Evolutionary conservation across 2,888 invertebrate species (phyloP).

Genomic region (Trichogramma evanescens): DNA sequence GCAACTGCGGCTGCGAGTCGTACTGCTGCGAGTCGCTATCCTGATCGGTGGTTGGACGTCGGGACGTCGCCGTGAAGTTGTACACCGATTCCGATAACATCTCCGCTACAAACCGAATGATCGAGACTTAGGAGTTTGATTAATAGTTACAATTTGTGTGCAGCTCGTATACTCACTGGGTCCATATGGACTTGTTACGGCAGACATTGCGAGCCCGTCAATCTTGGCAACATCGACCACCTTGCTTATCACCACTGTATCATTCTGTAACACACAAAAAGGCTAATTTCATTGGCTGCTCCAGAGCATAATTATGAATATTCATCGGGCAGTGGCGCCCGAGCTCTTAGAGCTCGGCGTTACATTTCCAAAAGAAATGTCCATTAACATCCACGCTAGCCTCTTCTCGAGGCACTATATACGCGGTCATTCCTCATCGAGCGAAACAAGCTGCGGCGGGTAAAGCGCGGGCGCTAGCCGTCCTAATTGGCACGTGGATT

Average conservation of each 20-base stretch:
- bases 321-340: slow-evolving; percentile 4
- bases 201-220: slow-evolving; percentile 42
- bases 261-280: slow-evolving; percentile 36
- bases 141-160: neutral
- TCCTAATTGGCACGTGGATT: slow-evolving; percentile 16
- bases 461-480: neutral
- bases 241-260: slow-evolving; percentile 37
- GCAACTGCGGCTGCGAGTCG: slow-evolving; percentile 16
- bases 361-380: neutral
- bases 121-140: neutral
- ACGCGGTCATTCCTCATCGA: slow-evolving; percentile 13
- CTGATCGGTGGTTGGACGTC: slow-evolving; percentile 40
- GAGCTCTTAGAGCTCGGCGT: neutral
- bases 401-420: neutral
- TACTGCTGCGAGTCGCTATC: slow-evolving; percentile 38
- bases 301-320: neutral
- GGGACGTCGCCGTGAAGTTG: slow-evolving; percentile 45
- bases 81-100: slow-evolving; percentile 47
- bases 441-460: neutral
- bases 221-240: slow-evolving; percentile 25
- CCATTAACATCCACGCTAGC: neutral
- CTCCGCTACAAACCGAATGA: slow-evolving; percentile 37
- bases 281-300: neutral
- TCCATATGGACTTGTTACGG: slow-evolving; percentile 47
- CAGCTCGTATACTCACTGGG: slow-evolving; percentile 38